phyloP scores from a whole-genome alignment of 2,797 vertebrate genomes.

The Tragopan temminckii region DNA sequence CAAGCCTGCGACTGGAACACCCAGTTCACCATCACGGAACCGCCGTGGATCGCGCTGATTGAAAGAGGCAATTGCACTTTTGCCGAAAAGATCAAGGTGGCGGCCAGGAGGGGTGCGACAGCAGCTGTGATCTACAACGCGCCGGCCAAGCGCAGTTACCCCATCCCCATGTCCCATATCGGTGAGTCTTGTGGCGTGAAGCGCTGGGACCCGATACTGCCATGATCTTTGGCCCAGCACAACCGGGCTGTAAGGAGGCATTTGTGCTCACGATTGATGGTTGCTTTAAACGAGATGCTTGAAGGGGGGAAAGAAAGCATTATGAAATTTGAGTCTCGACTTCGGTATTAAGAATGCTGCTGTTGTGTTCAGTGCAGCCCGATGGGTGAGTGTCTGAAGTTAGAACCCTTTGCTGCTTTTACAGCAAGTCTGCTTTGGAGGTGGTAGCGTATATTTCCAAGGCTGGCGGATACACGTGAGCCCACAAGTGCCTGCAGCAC shows the following conservation, averaged over 20 bases:
- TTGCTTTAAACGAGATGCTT: not conserved
- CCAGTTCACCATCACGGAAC: slow-evolving; percentile 64
- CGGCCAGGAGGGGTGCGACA: slow-evolving; percentile 79
- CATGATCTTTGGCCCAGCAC: not conserved
- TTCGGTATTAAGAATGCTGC: not conserved
- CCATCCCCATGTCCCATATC: slow-evolving; percentile 81
- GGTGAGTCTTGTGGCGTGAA: slow-evolving; percentile 72
- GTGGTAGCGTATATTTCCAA: not conserved
- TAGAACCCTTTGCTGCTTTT: not conserved
- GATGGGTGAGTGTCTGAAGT: not conserved
- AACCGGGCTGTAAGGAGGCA: not conserved
- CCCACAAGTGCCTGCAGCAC: not conserved
- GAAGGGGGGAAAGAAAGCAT: rapidly evolving
- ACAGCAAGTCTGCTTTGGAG: not conserved
- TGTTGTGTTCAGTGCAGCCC: rapidly evolving
- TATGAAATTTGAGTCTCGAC: not conserved
- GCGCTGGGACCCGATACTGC: not conserved
- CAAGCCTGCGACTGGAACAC: slow-evolving; percentile 83
- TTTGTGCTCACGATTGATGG: not conserved
- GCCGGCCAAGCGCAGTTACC: slow-evolving; percentile 77
- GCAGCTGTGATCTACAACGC: slow-evolving; percentile 90
- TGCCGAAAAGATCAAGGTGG: slow-evolving; percentile 87
- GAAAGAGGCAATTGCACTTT: slow-evolving; percentile 92
- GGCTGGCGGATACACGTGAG: not conserved
- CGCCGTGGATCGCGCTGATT: slow-evolving; percentile 89